Evolutionary conservation across 2,888 invertebrate species (phyloP).

Genomic region (Geophilus truncorum): DNA sequence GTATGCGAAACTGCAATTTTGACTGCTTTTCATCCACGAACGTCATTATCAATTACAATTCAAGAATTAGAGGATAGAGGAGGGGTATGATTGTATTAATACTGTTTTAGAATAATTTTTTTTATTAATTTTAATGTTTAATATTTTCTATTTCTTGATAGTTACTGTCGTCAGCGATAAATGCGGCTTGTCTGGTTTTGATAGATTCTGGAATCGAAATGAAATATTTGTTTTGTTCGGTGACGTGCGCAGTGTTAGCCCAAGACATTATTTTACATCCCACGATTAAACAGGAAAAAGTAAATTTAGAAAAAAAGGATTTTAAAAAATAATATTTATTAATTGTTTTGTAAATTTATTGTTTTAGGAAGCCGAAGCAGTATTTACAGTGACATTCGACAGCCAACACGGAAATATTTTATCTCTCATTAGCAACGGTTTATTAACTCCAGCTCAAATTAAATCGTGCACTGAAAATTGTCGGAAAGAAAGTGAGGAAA

Average conservation of each 20-base stretch:
- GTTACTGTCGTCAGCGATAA: constrained; percentile 71
- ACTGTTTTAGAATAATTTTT: neutral
- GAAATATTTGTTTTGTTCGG: constrained; percentile 73
- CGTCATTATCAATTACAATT: constrained; percentile 69
- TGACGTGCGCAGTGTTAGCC: constrained; percentile 64
- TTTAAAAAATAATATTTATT: neutral
- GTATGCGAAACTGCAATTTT: constrained; percentile 70
- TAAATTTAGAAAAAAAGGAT: too few species aligned
- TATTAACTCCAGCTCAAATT: neutral
- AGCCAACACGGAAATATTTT: neutral
- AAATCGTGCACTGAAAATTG: neutral
- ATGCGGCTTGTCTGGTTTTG: constrained; percentile 74
- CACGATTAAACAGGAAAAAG: constrained; percentile 50
- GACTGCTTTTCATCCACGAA: constrained; percentile 69
- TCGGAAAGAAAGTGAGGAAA: neutral
- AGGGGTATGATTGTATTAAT: constrained; percentile 55
- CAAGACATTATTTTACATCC: constrained; percentile 62
- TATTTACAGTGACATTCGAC: constrained; percentile 23
- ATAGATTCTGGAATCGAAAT: constrained; percentile 78
- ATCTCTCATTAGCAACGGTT: neutral
- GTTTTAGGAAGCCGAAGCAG: neutral
- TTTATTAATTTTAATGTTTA: too few species aligned
- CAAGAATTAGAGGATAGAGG: constrained; percentile 83
- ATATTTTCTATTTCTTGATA: too few species aligned
- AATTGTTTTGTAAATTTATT: neutral